Evolutionary conservation across 2,113 vertebrate species (phyloP), one percentile per base, ranked within the genome.

Genomic region (Callorhinus ursinus): DNA sequence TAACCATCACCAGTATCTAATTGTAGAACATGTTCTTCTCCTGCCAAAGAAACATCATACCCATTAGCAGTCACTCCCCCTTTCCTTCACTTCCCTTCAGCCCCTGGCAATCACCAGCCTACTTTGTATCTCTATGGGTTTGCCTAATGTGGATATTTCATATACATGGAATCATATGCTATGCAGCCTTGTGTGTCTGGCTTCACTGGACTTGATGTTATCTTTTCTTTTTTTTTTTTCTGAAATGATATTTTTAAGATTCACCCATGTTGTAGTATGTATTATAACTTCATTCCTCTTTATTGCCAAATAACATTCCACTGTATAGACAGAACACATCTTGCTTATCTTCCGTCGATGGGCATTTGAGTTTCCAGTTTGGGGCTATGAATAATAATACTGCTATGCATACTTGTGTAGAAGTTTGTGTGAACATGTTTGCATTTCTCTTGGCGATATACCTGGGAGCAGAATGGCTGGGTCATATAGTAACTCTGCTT

Each of bases 11-110:
- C 57, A 82, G 33, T 63, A 84, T 39, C 22, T 93, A 57, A 82
- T 42, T 79, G 89, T 61, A 93, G 90, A 82, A n/a, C 33, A 79
- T 53, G 90, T 85, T 93, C 76, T 82, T 49, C n/a, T 65, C 36
- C 13, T 16, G 18, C 14, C 18, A 77, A 96, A 94, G 53, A 84
- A 86, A 46, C 26, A 14, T 61, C 33, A 80, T 39, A 33, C n/a
- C 24, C 55, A 39, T 28, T 57, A 71, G n/a, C 21, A 57, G 31
- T 65, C 33, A 36, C 22, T 80, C 36, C 22, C 36, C 57, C 28
- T 42, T 82, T 42, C 22, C 42, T 28, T 79, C 28, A 46, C 22
- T 51, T 49, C 26, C 46, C 49, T 69, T 57, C 2, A 13, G 36
- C 24, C 11, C 28, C 28, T 92, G 28, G 26, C 11, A 65, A 81